Percentiles rank a stretch among this genome's conserved stretches.
These are phyloP conservation scores for Sebastes itinus DNA, from an alignment of 2,797 vertebrate genomes.

Conservation along the genomic window DNA sequence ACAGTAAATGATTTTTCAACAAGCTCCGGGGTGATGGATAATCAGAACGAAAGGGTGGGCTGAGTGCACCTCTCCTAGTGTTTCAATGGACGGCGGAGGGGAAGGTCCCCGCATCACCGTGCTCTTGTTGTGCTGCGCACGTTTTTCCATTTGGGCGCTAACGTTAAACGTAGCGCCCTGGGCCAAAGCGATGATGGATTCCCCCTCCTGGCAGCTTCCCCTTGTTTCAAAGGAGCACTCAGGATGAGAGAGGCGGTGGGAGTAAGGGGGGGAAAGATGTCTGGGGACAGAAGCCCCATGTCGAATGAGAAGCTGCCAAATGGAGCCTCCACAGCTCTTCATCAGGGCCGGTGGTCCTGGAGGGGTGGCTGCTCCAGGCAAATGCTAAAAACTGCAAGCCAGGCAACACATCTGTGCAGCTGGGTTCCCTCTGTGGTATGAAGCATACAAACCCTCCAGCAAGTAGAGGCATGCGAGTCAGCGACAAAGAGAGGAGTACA, in stretches of 20 bases:
- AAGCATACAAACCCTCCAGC: conserved; percentile 52
- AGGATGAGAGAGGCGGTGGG: conserved; percentile 47
- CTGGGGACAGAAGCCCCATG: conserved; percentile 66
- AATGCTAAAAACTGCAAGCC: conserved; percentile 64
- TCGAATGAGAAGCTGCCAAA: conserved; percentile 71
- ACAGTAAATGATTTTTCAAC: conserved; percentile 81
- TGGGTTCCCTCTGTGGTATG: conserved; percentile 52
- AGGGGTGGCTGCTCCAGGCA: conserved; percentile 62
- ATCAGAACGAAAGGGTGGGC: conserved; percentile 61
- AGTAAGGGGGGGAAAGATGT: conserved; percentile 19
- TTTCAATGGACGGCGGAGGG: conserved; percentile 45
- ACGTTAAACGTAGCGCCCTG: conserved; percentile 70
- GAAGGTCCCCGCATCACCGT: conserved; percentile 43
- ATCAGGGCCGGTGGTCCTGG: conserved; percentile 72
- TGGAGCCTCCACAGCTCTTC: conserved; percentile 66
- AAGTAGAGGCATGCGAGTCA: conserved; percentile 32
- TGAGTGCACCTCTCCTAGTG: conserved; percentile 46
- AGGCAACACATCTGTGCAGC: conserved; percentile 75
- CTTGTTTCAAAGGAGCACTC: conserved; percentile 72
- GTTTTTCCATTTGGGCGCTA: conserved; percentile 76
- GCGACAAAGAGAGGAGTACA: conserved; percentile 37
- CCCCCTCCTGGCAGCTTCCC: conserved; percentile 63
- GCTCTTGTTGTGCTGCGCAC: conserved; percentile 72
- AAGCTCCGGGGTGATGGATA: conserved; percentile 77
- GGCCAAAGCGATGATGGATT: conserved; percentile 77